Base-by-base conservation (phyloP, 2,113 vertebrate species). In the Melanerpes formicivorus region DNA sequence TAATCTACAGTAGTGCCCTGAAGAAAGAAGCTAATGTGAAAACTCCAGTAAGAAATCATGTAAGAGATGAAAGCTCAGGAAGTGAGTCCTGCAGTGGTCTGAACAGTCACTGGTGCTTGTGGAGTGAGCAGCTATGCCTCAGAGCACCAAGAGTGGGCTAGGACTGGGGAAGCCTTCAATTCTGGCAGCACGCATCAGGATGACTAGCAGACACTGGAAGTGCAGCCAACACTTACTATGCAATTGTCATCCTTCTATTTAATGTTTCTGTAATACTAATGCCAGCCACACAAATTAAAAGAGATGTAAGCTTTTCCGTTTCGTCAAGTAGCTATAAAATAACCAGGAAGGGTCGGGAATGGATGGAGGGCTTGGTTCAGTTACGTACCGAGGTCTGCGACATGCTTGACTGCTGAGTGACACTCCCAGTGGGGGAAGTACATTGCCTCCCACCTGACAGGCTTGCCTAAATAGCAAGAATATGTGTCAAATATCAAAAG, bases 321-420 rank as follows among this genome's bases (percentile, higher is more conserved):
- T 93, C 81, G 46, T 42, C 32, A 46, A 71, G 48, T 9, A 83
- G 44, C 46, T 70, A 60, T 5, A 25, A 5, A 59, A 67, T 21
- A 91, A 89, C 34, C 83, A 90, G 11, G 82, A 32, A 9, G 84
- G 91, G 63, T 69, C 86, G 82, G 73, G 87, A 90, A 95, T 37
- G 92, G 87, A 90, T 44, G 69, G 48, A 92, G 78, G 64, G 84
- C 91, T 94, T 95, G 81, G 67, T 91, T 93, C 92, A 79, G 72
- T 94, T 84, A 97, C 98, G 98, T 96, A 99, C 99, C 93, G 99
- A 98, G 91, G 98, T 98, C 97, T 98, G 98, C 86, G 98, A 98
- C 94, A 98, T 97, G 94, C 97, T 98, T 55, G 98, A 97, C 93
- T 98, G 98, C 60, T 98, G 98, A 88, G 97, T 97, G 95, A 98